Evolutionary conservation across 2,888 invertebrate species (phyloP).

Genomic region (Tiliacea aurago): DNA sequence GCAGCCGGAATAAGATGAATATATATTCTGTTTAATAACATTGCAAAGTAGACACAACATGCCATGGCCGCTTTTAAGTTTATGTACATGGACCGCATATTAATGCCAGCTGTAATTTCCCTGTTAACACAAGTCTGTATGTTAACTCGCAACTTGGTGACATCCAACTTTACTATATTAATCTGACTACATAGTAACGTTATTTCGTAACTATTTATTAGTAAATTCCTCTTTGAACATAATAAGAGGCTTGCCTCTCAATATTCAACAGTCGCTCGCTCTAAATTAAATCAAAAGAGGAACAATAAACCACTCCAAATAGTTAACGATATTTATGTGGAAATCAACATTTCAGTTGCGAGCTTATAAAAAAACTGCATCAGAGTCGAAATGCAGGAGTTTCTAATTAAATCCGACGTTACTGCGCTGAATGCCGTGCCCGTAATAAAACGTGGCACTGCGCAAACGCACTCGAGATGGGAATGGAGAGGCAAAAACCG

Average conservation of each 20-base stretch:
- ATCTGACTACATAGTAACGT: constrained; percentile 35
- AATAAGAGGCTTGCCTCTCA: constrained; percentile 11
- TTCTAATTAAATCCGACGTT: constrained; percentile 77
- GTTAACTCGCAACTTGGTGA: constrained; percentile 41
- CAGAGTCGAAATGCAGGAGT: constrained; percentile 68
- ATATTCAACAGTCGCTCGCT: constrained; percentile 31
- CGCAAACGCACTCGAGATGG: constrained; percentile 72
- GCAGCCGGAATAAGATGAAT: constrained; percentile 55
- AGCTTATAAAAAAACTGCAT: constrained; percentile 59
- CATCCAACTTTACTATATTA: constrained; percentile 41
- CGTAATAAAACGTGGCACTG: constrained; percentile 72
- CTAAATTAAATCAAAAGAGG: constrained; percentile 40
- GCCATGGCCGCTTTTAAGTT: constrained; percentile 48
- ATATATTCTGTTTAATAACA: constrained; percentile 58
- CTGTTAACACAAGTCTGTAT: constrained; percentile 49
- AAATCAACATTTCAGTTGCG: constrained; percentile 42
- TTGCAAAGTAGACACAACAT: constrained; percentile 49
- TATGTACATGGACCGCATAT: constrained; percentile 52
- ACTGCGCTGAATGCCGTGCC: constrained; percentile 72
- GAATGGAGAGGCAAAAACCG: constrained; percentile 75
- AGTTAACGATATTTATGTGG: constrained; percentile 36
- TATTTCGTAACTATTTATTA: constrained; percentile 42
- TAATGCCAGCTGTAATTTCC: constrained; percentile 52
- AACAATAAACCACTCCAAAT: constrained; percentile 35
- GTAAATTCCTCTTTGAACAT: constrained; percentile 29